phyloP scores from a whole-genome alignment of 2,113 vertebrate genomes.

The Platichthys stellatus region DNA sequence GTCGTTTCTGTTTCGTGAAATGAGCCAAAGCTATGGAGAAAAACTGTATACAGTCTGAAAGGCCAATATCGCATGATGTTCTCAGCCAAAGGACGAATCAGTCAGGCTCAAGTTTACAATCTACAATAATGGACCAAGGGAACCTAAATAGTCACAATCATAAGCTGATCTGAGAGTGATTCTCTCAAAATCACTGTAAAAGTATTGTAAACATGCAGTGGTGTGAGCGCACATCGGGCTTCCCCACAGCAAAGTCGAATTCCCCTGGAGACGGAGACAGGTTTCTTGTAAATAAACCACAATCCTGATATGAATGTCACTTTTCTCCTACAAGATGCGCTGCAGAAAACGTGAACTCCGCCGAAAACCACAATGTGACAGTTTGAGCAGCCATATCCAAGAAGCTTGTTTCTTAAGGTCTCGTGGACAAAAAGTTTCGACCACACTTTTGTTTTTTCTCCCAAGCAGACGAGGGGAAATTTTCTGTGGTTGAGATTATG shows the following conservation, averaged over 20 bases:
- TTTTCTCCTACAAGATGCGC: background rate
- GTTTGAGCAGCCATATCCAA: no score
- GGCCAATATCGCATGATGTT: no score
- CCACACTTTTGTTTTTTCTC: background rate
- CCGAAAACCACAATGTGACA: no score
- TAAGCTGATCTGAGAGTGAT: rapidly evolving
- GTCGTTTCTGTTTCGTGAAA: no score
- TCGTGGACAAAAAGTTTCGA: background rate
- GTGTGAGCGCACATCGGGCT: background rate
- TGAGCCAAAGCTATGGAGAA: no score
- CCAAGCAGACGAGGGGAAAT: background rate
- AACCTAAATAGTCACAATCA: background rate
- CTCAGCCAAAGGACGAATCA: no score
- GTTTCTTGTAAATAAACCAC: background rate
- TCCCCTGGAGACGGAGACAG: background rate
- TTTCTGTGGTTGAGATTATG: background rate
- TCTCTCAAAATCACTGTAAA: background rate
- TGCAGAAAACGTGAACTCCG: background rate
- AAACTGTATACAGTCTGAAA: no score
- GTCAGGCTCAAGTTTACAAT: no score
- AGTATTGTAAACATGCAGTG: background rate
- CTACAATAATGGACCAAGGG: no score
- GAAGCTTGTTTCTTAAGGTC: background rate
- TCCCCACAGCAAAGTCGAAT: constrained; percentile 2
- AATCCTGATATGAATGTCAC: constrained; percentile 7